phyloP scores from a whole-genome alignment of 2,797 vertebrate genomes.

The Lates japonicus region DNA sequence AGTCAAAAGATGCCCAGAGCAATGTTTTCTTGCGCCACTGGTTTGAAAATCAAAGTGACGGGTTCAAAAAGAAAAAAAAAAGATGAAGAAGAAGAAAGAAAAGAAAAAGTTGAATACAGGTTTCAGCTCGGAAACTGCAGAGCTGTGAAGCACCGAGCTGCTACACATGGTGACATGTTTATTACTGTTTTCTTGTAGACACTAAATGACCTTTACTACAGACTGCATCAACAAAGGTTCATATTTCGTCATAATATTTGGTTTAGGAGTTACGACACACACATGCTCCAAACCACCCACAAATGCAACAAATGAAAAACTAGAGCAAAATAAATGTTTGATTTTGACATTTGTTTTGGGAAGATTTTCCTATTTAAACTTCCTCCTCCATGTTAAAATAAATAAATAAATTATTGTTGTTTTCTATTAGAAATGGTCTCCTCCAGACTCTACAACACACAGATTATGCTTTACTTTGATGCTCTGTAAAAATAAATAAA shows the following conservation, averaged over 20 bases:
- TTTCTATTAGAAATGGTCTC: slow-evolving; percentile 1
- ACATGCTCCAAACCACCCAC: slow-evolving; percentile 45
- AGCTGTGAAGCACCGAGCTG: slow-evolving; percentile 37
- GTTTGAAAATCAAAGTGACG: slow-evolving; percentile 77
- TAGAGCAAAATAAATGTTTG: slow-evolving; percentile 48
- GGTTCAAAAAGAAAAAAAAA: slow-evolving; percentile 23
- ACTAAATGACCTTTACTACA: slow-evolving; percentile 58
- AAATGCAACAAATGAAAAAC: slow-evolving; percentile 35
- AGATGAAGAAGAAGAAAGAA: background rate
- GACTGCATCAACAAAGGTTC: slow-evolving; percentile 62
- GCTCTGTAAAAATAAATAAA: slow-evolving; percentile 11
- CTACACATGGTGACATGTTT: slow-evolving; percentile 59
- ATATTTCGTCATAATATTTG: slow-evolving; percentile 74
- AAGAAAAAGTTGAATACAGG: slow-evolving; percentile 20
- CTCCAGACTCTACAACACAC: background rate
- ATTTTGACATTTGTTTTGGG: slow-evolving; percentile 57
- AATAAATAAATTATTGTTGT: background rate
- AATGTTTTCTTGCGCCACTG: slow-evolving; percentile 64
- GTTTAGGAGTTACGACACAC: slow-evolving; percentile 53
- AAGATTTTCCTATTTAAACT: slow-evolving; percentile 53
- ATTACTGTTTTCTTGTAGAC: slow-evolving; percentile 56
- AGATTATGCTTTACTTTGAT: slow-evolving; percentile 10
- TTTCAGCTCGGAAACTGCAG: slow-evolving; percentile 43
- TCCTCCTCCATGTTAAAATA: slow-evolving; percentile 26
- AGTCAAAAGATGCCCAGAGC: slow-evolving; percentile 74